phyloP scores from a whole-genome alignment of 1,140 invertebrate species.

The Oreohelix idahoensis region DNA sequence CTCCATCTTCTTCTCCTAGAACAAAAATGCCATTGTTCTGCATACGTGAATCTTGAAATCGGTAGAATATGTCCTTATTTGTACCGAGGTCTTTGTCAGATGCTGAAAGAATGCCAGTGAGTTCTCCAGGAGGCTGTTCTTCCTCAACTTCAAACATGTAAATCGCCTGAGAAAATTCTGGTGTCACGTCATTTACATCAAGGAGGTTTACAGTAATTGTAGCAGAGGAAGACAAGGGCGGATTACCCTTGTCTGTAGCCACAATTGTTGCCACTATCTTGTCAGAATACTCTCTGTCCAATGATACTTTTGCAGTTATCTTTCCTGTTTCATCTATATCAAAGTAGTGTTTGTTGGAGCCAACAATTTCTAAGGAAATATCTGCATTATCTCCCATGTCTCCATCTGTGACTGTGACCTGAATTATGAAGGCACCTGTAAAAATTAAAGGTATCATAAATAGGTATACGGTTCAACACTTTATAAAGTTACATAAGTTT shows the following conservation, averaged over 20 bases:
- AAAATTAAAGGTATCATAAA: no score
- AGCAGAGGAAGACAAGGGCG: conserved; percentile 44
- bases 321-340: conserved; percentile 39
- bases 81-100: conserved; percentile 84
- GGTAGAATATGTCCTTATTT: conserved; percentile 78
- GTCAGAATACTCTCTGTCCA: conserved; percentile 48
- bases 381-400: conserved; percentile 84
- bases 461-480: no score
- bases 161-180: conserved; percentile 78
- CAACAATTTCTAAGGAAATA: conserved; percentile 81
- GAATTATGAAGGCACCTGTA: conserved; percentile 33
- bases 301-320: conserved; percentile 38
- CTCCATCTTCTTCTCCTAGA: conserved; percentile 33
- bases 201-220: conserved; percentile 84
- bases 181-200: conserved; percentile 93
- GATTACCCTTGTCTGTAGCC: conserved; percentile 47
- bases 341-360: conserved; percentile 51
- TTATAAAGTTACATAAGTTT: no score
- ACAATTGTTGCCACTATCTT: conserved; percentile 44
- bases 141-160: conserved; percentile 49
- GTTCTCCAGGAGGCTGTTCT: conserved; percentile 39
- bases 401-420: conserved; percentile 83
- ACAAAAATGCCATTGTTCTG: conserved; percentile 31
- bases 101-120: conserved; percentile 51
- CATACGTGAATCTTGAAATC: conserved; percentile 71